Conservation (phyloP, 2,888 invertebrate species). For the Cheilosia impressa region DNA sequence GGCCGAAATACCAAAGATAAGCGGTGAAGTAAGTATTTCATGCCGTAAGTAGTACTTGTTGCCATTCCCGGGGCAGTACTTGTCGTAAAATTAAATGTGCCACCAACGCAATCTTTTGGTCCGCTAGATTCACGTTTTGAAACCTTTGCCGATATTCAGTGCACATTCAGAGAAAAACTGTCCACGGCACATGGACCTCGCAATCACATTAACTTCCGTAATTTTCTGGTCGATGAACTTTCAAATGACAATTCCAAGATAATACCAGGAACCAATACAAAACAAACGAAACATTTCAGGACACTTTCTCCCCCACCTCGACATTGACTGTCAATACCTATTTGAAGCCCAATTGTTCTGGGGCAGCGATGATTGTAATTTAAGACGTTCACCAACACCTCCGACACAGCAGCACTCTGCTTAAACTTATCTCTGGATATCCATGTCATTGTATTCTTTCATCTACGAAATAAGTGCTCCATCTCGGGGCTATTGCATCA, state of each 20-base stretch:
- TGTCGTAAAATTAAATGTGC: conserved; percentile 1
- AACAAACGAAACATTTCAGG: conserved; percentile 13
- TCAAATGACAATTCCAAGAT: conserved; percentile 23
- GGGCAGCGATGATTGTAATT: conserved; percentile 41
- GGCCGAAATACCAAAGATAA: conserved; percentile 78
- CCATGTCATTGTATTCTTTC: conserved; percentile 37
- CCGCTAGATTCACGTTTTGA: background rate
- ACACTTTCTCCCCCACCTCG: conserved; percentile 23
- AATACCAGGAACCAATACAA: conserved; percentile 2
- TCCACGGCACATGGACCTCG: background rate
- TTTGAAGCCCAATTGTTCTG: conserved; percentile 43
- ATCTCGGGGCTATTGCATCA: conserved; percentile 48
- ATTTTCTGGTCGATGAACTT: conserved; percentile 64
- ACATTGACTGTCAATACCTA: background rate
- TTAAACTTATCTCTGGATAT: conserved; percentile 25
- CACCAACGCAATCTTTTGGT: background rate
- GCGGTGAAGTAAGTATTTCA: conserved; percentile 78
- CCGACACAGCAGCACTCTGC: background rate
- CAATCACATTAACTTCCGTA: conserved; percentile 62
- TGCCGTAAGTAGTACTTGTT: background rate
- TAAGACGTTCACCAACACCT: conserved; percentile 43
- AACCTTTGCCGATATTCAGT: background rate
- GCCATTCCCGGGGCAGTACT: background rate
- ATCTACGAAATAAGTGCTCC: conserved; percentile 36
- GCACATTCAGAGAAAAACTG: background rate